These are phyloP conservation scores for Pocota personata DNA, from an alignment of 2,888 invertebrate genomes.

Conservation along the genomic window DNA sequence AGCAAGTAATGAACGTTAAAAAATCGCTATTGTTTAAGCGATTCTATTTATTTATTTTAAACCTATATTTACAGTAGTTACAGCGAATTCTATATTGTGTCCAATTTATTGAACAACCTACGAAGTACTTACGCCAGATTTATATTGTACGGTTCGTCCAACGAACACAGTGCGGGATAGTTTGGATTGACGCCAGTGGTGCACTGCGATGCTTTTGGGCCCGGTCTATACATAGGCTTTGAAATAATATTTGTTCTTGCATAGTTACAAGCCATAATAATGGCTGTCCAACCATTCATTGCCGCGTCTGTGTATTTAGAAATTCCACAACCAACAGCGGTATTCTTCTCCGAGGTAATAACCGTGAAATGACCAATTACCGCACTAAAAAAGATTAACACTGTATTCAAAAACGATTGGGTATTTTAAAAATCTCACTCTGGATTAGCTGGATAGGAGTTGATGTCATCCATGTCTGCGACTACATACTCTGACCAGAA, in stretches of 20 bases:
- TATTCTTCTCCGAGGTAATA: constrained; percentile 58
- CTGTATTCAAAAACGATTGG: not conserved
- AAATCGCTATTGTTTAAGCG: too few relatives aligned
- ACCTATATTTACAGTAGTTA: too few relatives aligned
- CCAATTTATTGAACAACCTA: too few relatives aligned
- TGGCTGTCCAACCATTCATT: not conserved
- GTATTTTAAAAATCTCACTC: too few relatives aligned
- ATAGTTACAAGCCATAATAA: constrained; percentile 72
- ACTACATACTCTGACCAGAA: constrained; percentile 4
- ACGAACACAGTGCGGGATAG: constrained; percentile 53
- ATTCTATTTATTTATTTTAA: too few relatives aligned
- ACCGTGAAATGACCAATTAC: constrained; percentile 74
- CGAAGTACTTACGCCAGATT: not conserved
- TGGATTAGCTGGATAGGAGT: not conserved
- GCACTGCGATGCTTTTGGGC: constrained; percentile 63
- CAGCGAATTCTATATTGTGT: too few relatives aligned
- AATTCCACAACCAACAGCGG: constrained; percentile 62
- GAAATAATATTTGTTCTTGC: constrained; percentile 68
- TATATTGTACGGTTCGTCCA: not conserved
- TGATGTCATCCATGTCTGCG: not conserved
- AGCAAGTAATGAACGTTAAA: too few relatives aligned
- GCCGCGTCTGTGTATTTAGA: not conserved
- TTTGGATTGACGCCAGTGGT: constrained; percentile 46
- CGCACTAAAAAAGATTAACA: constrained; percentile 14
- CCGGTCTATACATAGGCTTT: constrained; percentile 56